Percentiles rank a stretch among this genome's conserved stretches.
phyloP scores from a whole-genome alignment of 2,797 vertebrate species.

The Petrocephalus sullivani region DNA sequence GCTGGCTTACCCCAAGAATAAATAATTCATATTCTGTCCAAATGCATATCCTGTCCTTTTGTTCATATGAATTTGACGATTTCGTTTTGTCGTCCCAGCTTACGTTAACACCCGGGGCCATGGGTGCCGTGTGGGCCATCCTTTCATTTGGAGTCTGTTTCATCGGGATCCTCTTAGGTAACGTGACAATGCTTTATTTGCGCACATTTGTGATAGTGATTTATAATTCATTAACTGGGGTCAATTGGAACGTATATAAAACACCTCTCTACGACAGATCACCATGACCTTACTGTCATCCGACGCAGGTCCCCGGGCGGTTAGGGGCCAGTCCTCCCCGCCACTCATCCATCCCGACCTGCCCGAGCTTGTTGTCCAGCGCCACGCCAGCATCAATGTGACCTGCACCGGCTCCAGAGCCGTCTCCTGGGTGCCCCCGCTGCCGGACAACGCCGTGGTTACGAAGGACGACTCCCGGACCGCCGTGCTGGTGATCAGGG shows the following conservation, averaged over 20 bases:
- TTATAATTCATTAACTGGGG: background rate
- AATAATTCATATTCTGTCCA: background rate
- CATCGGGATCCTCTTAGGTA: constrained; percentile 12
- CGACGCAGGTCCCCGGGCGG: constrained; percentile 37
- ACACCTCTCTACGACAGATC: background rate
- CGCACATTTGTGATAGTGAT: background rate
- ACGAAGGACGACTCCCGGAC: constrained; percentile 59
- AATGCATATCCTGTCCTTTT: background rate
- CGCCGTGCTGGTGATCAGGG: constrained; percentile 70
- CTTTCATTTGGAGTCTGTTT: constrained; percentile 10
- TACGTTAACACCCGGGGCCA: background rate
- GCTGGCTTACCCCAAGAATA: background rate
- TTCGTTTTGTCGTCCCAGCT: background rate
- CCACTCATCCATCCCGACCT: constrained; percentile 70
- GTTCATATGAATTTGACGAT: background rate
- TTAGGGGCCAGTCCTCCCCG: constrained; percentile 53
- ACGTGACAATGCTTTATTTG: background rate
- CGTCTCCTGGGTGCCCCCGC: constrained; percentile 76
- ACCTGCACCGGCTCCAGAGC: constrained; percentile 75
- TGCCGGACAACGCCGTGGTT: constrained; percentile 59
- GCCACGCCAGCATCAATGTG: constrained; percentile 73
- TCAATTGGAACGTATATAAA: background rate
- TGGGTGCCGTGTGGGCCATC: background rate
- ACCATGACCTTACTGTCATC: background rate
- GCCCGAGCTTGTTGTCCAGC: constrained; percentile 67